Evolutionary conservation across 2,113 vertebrate species (phyloP).

Genomic region (Mustelus asterias): DNA sequence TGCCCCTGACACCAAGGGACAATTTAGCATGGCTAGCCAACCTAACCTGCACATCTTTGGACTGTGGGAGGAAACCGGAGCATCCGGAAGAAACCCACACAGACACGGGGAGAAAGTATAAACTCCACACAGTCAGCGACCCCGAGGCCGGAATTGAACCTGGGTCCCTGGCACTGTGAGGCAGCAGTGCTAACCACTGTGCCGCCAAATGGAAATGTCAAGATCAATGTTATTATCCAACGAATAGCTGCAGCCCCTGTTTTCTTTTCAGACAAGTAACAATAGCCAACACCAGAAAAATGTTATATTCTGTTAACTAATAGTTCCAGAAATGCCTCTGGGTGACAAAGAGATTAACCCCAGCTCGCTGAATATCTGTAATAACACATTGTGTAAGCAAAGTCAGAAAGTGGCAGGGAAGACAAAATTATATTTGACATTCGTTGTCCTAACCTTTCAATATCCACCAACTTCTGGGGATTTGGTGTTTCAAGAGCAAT

Average conservation of each 20-base stretch:
- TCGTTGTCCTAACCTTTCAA: conserved; percentile 59
- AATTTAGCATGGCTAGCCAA: too few relatives aligned
- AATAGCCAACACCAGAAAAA: not conserved
- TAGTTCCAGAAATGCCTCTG: conserved; percentile 24
- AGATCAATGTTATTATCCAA: not conserved
- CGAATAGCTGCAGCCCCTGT: not conserved
- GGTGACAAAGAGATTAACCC: conserved; percentile 37
- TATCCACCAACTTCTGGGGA: conserved; percentile 47
- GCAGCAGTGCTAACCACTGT: too few relatives aligned
- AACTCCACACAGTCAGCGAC: too few relatives aligned
- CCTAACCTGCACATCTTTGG: too few relatives aligned
- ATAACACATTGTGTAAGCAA: conserved; percentile 46
- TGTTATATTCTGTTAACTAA: conserved; percentile 6
- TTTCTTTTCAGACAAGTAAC: not conserved
- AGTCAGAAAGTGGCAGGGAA: conserved; percentile 48
- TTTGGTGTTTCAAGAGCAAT: conserved; percentile 55
- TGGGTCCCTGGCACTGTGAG: too few relatives aligned
- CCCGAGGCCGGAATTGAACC: too few relatives aligned
- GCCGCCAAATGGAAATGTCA: too few relatives aligned
- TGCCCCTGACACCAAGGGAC: too few relatives aligned
- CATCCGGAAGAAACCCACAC: too few relatives aligned
- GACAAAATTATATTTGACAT: conserved; percentile 55
- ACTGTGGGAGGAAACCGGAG: too few relatives aligned
- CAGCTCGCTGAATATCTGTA: conserved; percentile 43
- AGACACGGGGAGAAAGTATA: too few relatives aligned